A percentile compares a stretch with the other conserved stretches of the same genome.
Conservation (phyloP, 2,113 vertebrate species). For the Dicrurus megarhynchus region DNA sequence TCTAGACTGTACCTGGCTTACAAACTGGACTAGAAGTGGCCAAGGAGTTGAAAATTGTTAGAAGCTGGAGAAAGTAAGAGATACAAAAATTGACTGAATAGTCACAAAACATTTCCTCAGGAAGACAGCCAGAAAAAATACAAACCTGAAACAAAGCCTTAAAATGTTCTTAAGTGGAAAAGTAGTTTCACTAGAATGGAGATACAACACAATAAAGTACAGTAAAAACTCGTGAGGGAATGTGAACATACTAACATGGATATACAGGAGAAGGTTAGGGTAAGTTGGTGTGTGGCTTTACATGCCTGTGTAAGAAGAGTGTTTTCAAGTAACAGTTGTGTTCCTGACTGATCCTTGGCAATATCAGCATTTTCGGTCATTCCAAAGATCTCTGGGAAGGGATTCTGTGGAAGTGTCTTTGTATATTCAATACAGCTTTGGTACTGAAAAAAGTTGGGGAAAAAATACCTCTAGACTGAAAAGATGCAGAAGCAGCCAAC, state of each 20-base stretch:
- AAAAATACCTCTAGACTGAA: neutral
- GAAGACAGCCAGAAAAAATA: neutral
- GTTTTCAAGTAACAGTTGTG: slow-evolving; percentile 81
- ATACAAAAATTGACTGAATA: neutral
- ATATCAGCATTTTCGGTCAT: slow-evolving; percentile 88
- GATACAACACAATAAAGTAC: neutral
- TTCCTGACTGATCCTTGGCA: slow-evolving; percentile 87
- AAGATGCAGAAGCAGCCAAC: neutral
- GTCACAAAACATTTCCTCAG: neutral
- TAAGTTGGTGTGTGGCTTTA: neutral
- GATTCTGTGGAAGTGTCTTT: slow-evolving; percentile 82
- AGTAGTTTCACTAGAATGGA: neutral
- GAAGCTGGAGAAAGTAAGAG: neutral
- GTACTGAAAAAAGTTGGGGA: slow-evolving; percentile 60
- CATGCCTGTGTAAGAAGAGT: slow-evolving; percentile 86
- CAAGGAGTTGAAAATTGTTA: neutral
- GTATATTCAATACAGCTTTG: slow-evolving; percentile 83
- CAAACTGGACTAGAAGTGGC: neutral
- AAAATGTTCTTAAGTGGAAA: neutral
- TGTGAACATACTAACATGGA: neutral
- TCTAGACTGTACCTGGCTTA: neutral
- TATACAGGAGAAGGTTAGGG: neutral
- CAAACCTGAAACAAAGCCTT: neutral
- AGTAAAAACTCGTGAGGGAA: neutral
- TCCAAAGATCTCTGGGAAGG: slow-evolving; percentile 83